Conservation (phyloP, 2,888 invertebrate genomes). For the Sphecodes monilicornis region DNA sequence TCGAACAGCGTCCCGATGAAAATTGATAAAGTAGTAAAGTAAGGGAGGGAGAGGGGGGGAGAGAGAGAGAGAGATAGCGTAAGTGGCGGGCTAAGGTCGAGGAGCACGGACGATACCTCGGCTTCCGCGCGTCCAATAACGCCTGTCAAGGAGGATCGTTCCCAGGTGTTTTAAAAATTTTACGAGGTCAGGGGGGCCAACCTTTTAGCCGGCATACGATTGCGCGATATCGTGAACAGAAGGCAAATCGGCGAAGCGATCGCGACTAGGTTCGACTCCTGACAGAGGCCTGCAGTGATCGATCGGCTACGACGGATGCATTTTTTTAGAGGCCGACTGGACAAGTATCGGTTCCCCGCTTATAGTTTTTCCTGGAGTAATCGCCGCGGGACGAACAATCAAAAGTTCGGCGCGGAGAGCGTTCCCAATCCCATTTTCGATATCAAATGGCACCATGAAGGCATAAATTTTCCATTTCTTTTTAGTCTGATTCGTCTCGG, state of each 20-base stretch:
- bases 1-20: constrained; percentile 27
- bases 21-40: constrained; percentile 36
- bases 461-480: constrained; percentile 56
- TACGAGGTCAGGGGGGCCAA: constrained; percentile 22
- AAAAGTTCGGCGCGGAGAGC: background rate
- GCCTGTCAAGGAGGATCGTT: constrained; percentile 17
- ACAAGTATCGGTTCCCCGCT: constrained; percentile 9
- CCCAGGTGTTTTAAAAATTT: constrained; percentile 27
- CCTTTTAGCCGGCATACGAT: constrained; percentile 13
- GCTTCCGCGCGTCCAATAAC: constrained; percentile 20
- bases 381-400: constrained; percentile 2
- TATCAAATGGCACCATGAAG: constrained; percentile 37
- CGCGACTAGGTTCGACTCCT: background rate
- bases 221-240: background rate
- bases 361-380: constrained; percentile 49
- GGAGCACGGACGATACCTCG: constrained; percentile 17
- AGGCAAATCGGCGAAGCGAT: constrained; percentile 1
- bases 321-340: constrained; percentile 40
- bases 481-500: background rate
- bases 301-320: constrained; percentile 29
- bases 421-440: constrained; percentile 48
- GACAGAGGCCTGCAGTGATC: background rate
- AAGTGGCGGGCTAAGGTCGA: background rate
- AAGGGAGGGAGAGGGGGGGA: background rate
- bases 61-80: background rate